Percentiles rank a stretch among this genome's conserved stretches.
phyloP scores from a whole-genome alignment of 1,140 invertebrate species.

The Dendrolimus punctatus region DNA sequence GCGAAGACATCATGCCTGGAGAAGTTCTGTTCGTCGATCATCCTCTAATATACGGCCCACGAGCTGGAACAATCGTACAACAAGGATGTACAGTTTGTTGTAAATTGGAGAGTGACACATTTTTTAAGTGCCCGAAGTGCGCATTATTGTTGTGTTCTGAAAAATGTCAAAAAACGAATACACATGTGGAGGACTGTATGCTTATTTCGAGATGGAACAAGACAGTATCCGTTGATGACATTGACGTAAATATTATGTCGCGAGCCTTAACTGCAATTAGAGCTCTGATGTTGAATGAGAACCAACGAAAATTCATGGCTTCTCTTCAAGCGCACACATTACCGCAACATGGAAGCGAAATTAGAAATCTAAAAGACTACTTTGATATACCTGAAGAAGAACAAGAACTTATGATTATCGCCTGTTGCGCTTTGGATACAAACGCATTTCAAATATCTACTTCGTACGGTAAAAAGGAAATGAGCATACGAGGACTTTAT shows the following conservation, averaged over 20 bases:
- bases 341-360: conserved; percentile 72
- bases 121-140: conserved; percentile 72
- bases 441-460: conserved; percentile 81
- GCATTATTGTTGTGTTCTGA: conserved; percentile 74
- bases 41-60: conserved; percentile 77
- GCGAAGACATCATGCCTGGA: conserved; percentile 74
- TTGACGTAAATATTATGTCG: conserved; percentile 64
- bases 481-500: conserved; percentile 79
- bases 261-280: conserved; percentile 75
- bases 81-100: conserved; percentile 74
- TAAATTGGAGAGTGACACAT: conserved; percentile 56
- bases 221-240: conserved; percentile 62
- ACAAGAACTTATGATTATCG: conserved; percentile 74
- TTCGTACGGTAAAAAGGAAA: conserved; percentile 60
- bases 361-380: conserved; percentile 73
- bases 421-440: conserved; percentile 79
- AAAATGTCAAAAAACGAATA: conserved; percentile 69
- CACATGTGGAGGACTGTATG: conserved; percentile 75
- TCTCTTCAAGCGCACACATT: conserved; percentile 73
- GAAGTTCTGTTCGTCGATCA: conserved; percentile 80
- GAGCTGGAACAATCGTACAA: conserved; percentile 53
- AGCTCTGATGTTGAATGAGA: conserved; percentile 70
- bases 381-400: conserved; percentile 73
- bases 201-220: conserved; percentile 71
- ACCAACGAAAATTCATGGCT: conserved; percentile 70